Percentiles rank a stretch among this genome's conserved stretches.
Evolutionary conservation across 2,113 vertebrate species (phyloP).

Genomic region (Corydoras maculifer): DNA sequence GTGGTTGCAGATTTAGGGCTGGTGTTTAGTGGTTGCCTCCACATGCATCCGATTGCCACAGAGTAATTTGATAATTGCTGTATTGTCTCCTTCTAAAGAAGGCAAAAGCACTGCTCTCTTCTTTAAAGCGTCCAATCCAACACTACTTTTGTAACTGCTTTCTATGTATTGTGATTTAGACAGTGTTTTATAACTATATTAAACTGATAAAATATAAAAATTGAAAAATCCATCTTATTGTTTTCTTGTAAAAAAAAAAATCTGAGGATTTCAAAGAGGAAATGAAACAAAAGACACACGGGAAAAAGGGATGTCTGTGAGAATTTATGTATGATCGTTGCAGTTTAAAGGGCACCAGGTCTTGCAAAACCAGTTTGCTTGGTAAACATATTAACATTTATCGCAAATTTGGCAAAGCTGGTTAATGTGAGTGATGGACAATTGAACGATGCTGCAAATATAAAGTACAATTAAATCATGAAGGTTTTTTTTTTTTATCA

Average conservation of each 20-base stretch:
- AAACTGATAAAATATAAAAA: background rate
- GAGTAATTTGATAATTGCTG: constrained; percentile 35
- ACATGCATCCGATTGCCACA: too few species aligned
- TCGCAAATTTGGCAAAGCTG: background rate
- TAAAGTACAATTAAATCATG: too few species aligned
- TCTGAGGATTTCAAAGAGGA: constrained; percentile 13
- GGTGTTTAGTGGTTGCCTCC: background rate
- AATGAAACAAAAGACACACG: constrained; percentile 39
- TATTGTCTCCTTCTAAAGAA: constrained; percentile 26
- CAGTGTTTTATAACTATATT: background rate
- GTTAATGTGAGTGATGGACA: background rate
- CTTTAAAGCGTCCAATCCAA: constrained; percentile 7
- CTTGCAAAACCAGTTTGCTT: constrained; percentile 5
- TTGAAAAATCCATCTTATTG: background rate
- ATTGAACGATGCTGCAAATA: too few species aligned
- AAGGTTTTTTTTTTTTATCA: background rate
- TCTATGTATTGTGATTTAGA: background rate
- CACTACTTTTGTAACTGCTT: background rate
- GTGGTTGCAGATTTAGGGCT: constrained; percentile 13
- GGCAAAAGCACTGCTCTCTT: background rate
- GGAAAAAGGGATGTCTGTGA: constrained; percentile 24
- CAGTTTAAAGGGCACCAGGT: constrained; percentile 15
- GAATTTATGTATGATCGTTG: constrained; percentile 32
- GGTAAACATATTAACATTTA: constrained; percentile 9
- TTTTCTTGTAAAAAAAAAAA: background rate